Percentiles rank a stretch among this genome's conserved stretches.
Evolutionary conservation across 2,888 invertebrate genomes (phyloP).

Genomic region (Dryadula phaetusa): DNA sequence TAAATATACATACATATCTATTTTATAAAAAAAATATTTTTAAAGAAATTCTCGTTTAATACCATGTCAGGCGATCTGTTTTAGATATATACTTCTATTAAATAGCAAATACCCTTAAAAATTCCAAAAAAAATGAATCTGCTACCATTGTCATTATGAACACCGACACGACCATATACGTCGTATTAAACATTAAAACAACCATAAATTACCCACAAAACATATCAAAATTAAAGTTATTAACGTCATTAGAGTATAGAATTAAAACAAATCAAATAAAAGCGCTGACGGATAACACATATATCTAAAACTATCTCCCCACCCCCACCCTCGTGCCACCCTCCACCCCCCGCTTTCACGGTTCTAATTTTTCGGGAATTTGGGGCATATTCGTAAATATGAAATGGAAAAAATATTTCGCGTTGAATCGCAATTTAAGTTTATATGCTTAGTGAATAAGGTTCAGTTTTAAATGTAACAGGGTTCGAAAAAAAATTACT

Average conservation of each 20-base stretch:
- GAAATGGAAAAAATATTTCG: conserved; percentile 85
- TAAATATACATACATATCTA: no score
- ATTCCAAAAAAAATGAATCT: no score
- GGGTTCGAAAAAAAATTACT: conserved; percentile 83
- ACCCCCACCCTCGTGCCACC: conserved; percentile 59
- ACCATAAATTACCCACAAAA: neutral
- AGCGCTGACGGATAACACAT: conserved; percentile 64
- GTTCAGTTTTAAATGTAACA: conserved; percentile 56
- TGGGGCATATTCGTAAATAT: conserved; percentile 86
- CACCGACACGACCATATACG: no score
- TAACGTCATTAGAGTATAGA: conserved; percentile 36
- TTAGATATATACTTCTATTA: no score
- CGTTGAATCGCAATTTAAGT: conserved; percentile 59
- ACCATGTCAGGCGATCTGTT: no score
- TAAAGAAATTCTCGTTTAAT: no score
- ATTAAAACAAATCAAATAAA: conserved; percentile 57
- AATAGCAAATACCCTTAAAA: no score
- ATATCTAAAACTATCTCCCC: conserved; percentile 82
- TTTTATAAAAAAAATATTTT: no score
- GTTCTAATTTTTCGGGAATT: conserved; percentile 86
- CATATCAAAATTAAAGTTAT: conserved; percentile 5
- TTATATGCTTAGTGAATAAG: conserved; percentile 54
- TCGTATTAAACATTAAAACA: no score
- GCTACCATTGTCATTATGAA: no score
- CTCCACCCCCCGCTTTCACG: conserved; percentile 78